phyloP scores from a whole-genome alignment of 2,113 vertebrate species.

The Alces alces region DNA sequence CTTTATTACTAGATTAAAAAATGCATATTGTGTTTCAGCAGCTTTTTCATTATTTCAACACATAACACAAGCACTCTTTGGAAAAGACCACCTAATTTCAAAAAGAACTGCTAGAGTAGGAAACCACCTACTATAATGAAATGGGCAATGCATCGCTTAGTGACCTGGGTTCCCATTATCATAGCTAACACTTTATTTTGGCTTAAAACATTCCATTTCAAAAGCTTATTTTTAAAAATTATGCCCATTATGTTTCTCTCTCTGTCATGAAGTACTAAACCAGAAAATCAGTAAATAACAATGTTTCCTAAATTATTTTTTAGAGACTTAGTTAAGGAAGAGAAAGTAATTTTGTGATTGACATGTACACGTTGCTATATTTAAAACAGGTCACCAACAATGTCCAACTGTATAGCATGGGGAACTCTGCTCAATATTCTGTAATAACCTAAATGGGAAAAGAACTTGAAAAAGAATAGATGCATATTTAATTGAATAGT shows the following conservation, averaged over 20 bases:
- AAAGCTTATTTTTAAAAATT: conserved; percentile 6
- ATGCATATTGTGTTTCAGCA: conserved; percentile 71
- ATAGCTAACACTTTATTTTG: background rate
- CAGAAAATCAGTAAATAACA: background rate
- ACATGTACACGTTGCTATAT: background rate
- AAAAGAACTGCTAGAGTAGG: background rate
- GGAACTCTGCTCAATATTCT: background rate
- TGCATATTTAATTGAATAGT: background rate
- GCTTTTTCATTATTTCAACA: conserved; percentile 64
- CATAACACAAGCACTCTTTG: conserved; percentile 55
- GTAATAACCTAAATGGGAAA: background rate
- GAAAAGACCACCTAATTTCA: conserved; percentile 62
- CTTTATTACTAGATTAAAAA: conserved; percentile 86
- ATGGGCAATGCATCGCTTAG: background rate
- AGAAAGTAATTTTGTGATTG: background rate
- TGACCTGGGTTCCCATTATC: background rate
- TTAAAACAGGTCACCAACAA: background rate
- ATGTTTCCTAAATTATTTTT: background rate
- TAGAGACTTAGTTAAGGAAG: background rate
- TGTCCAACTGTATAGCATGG: background rate
- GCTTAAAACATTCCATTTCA: conserved; percentile 2
- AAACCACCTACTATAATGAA: conserved; percentile 31
- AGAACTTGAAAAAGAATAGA: background rate
- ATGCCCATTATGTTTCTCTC: background rate
- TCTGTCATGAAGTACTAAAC: background rate